Evolutionary conservation across 2,113 vertebrate species (phyloP), one percentile per base, ranked within the genome.

Genomic region (Actinemys pallida): DNA sequence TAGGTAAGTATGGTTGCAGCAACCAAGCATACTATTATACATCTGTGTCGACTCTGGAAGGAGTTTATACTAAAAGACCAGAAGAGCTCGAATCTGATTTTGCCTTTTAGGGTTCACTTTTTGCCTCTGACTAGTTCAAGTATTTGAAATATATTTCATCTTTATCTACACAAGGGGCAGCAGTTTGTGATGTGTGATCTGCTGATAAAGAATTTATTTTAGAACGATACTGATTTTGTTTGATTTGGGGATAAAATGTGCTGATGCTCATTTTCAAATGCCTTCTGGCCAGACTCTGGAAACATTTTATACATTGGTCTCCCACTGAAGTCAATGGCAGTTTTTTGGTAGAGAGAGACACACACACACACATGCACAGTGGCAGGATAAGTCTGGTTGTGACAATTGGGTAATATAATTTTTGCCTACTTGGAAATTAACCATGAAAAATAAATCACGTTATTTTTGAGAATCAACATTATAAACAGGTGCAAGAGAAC

Each of bases 1-100:
- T 25, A 45, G 5, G 17, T 45, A 14, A 5, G 7, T 45, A 14
- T 50, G 5, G 53, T 49, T 49, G 65, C 17, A 57, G 56, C 56
- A 57, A 57, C 4, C 56, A 57, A 47, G 10, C 29, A 42, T 53
- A 47, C 0, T 4, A 12, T 2, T 62, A 52, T 0, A 1, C 31
- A 62, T 49, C 35, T 17, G 42, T 86, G 53, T 92, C 69, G 42
- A 89, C 17, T 79, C 35, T 29, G 20, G 42, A 35, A 49, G 76
- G 13, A 56, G 3, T 27, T 78, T 57, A 69, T n/a, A 59, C 29
- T 69, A 59, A 86, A 54, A 86, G 4, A 7, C 35, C 53, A 22
- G 53, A 54, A 19, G 29, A 47, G n/a, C 19, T 78, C 20, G 9
- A 49, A 52, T 83, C 47, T 24, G 47, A 54, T 20, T 10, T 45